Conservation (phyloP, 92 coral and sea anemone genomes). For the Palythoa grandiflora region DNA sequence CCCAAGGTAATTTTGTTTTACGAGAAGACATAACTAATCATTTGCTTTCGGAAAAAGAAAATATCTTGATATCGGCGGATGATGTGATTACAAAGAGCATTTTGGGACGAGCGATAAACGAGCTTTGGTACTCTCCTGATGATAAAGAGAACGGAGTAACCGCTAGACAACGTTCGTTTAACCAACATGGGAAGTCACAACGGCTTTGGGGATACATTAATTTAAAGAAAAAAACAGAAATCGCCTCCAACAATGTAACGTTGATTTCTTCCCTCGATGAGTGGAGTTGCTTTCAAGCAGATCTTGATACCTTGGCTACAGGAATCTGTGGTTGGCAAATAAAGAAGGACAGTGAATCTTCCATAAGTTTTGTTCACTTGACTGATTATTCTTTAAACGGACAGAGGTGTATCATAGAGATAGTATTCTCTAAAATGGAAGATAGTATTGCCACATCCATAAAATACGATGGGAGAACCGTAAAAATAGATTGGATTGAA, state of each 20-base stretch:
- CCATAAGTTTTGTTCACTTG: slow-evolving; percentile 13
- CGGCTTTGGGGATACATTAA: slow-evolving; percentile 16
- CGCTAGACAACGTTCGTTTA: not conserved
- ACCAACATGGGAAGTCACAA: not conserved
- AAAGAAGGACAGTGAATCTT: slow-evolving; percentile 19
- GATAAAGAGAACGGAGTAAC: not conserved
- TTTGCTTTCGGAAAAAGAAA: slow-evolving; percentile 21
- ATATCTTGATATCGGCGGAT: slow-evolving; percentile 13
- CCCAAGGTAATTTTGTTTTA: slow-evolving; percentile 14
- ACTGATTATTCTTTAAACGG: slow-evolving; percentile 1
- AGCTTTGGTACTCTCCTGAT: not conserved
- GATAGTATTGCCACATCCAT: not conserved
- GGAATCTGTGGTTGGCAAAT: slow-evolving; percentile 14
- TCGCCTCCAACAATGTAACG: slow-evolving; percentile 7
- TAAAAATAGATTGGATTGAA: not conserved
- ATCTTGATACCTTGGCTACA: slow-evolving; percentile 6
- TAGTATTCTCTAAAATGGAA: slow-evolving; percentile 15
- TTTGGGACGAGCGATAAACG: slow-evolving; percentile 1
- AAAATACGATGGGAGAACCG: not conserved
- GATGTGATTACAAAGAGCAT: not conserved
- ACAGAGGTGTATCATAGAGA: slow-evolving; percentile 8
- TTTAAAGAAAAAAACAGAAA: slow-evolving; percentile 17
- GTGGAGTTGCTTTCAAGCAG: not conserved
- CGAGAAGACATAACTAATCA: slow-evolving; percentile 19
- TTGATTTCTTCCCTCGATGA: slow-evolving; percentile 6